These are phyloP conservation scores for Andrena trimmerana DNA, from an alignment of 2,888 invertebrate genomes.

Conservation along the genomic window DNA sequence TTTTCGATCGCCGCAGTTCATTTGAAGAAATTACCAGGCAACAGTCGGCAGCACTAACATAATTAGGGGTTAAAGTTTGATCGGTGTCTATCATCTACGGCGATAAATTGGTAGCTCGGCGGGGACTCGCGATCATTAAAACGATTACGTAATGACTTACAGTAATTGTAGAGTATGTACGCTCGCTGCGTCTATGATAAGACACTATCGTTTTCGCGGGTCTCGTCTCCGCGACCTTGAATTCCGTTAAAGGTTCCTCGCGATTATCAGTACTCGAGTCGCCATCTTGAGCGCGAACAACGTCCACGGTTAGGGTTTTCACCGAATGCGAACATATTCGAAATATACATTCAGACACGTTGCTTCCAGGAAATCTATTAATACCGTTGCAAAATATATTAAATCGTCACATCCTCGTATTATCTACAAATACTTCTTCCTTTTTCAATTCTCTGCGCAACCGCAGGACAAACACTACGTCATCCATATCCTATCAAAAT, in stretches of 20 bases:
- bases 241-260: not conserved
- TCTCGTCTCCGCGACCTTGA: not conserved
- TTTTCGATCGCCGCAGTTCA: no score
- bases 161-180: not conserved
- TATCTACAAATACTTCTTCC: no score
- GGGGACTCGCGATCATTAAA: slow-evolving; percentile 2
- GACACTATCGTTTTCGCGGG: not conserved
- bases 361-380: no score
- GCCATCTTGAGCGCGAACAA: not conserved
- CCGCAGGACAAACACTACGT: no score
- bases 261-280: not conserved
- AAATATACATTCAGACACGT: no score
- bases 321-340: no score
- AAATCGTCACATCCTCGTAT: no score
- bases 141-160: slow-evolving; percentile 20
- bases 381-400: no score
- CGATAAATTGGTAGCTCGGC: slow-evolving; percentile 7
- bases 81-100: not conserved
- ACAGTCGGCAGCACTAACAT: not conserved
- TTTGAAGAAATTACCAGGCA: not conserved
- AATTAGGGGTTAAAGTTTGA: slow-evolving; percentile 1
- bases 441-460: no score
- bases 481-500: no score
- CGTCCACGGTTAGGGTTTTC: not conserved
- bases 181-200: slow-evolving; percentile 13